Conservation (phyloP, 2,888 invertebrate genomes). For the Helicoverpa assulta region DNA sequence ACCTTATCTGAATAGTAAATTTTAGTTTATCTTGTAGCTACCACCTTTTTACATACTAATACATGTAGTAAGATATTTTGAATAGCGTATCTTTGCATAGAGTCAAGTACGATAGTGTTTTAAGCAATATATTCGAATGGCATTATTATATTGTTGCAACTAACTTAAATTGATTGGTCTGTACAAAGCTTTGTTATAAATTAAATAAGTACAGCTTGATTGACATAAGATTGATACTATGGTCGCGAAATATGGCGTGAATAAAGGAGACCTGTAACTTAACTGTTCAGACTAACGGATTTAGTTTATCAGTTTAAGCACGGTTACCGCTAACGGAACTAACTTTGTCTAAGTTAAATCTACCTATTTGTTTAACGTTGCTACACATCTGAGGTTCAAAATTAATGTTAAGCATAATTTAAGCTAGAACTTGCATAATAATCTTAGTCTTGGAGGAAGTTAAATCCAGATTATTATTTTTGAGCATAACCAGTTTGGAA, state of each 20-base stretch:
- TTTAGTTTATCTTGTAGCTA: not conserved
- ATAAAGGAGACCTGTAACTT: slow-evolving; percentile 29
- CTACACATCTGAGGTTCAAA: slow-evolving; percentile 29
- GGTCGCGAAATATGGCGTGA: slow-evolving; percentile 50
- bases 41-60: not conserved
- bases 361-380: slow-evolving; percentile 49
- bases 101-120: too few species aligned
- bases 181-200: slow-evolving; percentile 19
- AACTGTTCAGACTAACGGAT: slow-evolving; percentile 45
- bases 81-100: too few species aligned
- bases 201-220: slow-evolving; percentile 41
- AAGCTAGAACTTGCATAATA: not conserved
- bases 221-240: slow-evolving; percentile 41
- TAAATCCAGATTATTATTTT: too few species aligned
- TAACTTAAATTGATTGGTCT: not conserved
- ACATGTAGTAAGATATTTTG: too few species aligned
- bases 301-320: slow-evolving; percentile 43
- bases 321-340: slow-evolving; percentile 43
- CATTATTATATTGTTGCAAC: too few species aligned
- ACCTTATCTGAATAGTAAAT: slow-evolving; percentile 1
- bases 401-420: slow-evolving; percentile 16
- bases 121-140: too few species aligned
- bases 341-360: slow-evolving; percentile 45
- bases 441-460: not conserved
- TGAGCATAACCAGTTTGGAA: too few species aligned